Conservation (phyloP, 2,113 vertebrate genomes). For the Alethe diademata region DNA sequence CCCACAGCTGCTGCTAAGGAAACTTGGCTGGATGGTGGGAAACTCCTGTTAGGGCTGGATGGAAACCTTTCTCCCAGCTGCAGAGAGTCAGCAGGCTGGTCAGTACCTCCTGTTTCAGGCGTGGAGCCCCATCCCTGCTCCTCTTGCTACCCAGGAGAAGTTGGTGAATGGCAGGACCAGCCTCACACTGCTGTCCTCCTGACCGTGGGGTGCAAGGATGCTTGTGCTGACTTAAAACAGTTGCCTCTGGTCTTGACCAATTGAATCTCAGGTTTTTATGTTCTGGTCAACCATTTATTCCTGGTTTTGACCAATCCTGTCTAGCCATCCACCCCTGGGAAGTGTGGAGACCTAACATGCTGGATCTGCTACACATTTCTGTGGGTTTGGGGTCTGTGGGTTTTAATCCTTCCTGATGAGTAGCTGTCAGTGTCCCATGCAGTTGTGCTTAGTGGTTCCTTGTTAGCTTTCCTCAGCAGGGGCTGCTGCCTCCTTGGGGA, state of each 20-base stretch:
- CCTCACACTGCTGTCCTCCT: accelerated
- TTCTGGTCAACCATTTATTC: neutral
- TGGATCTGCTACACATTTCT: neutral
- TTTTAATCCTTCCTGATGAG: conserved; percentile 13
- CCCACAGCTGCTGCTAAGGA: conserved; percentile 4
- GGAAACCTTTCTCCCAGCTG: neutral
- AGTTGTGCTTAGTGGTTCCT: neutral
- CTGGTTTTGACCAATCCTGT: neutral
- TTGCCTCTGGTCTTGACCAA: neutral
- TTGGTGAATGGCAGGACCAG: neutral
- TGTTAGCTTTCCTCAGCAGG: conserved; percentile 22
- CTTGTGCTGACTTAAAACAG: neutral
- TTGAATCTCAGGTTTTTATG: neutral
- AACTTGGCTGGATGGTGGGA: conserved; percentile 20
- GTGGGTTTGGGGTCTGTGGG: neutral
- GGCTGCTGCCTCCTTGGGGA: neutral
- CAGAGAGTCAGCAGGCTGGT: neutral
- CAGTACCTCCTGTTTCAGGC: neutral
- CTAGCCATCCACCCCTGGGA: neutral
- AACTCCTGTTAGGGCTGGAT: neutral
- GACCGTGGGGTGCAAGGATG: accelerated
- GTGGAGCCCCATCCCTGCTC: accelerated
- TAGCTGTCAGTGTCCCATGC: neutral
- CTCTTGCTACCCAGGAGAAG: neutral
- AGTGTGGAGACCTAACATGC: neutral